Evolutionary conservation across 2,113 vertebrate genomes (phyloP).

Genomic region (Tupaia chinensis): DNA sequence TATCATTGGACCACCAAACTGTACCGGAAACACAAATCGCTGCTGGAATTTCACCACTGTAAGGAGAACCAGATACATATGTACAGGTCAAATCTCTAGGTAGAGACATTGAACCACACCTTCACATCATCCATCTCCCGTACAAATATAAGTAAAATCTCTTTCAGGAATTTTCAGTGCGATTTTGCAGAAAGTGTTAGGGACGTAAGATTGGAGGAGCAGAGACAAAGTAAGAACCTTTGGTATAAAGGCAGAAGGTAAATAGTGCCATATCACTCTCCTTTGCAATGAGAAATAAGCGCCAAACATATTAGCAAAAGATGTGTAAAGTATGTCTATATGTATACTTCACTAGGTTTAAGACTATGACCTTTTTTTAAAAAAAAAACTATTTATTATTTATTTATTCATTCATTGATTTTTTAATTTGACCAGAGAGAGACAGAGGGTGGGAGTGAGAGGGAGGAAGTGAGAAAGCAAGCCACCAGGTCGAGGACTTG

Average conservation of each 20-base stretch:
- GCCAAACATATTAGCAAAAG: background rate
- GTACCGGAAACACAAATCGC: slow-evolving; percentile 91
- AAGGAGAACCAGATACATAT: slow-evolving; percentile 75
- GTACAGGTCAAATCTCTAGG: background rate
- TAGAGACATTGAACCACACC: background rate
- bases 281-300: slow-evolving; percentile 44
- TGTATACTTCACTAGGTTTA: background rate
- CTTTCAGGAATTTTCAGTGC: slow-evolving; percentile 19
- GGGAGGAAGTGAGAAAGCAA: no score
- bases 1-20: slow-evolving; percentile 86
- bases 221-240: slow-evolving; percentile 24
- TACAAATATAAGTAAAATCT: slow-evolving; percentile 42
- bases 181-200: background rate
- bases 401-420: no score
- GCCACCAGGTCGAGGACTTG: no score
- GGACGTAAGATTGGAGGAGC: background rate
- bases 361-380: no score
- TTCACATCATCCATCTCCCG: background rate
- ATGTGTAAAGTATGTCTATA: background rate
- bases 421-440: no score
- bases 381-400: no score
- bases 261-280: background rate
- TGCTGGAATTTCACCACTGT: slow-evolving; percentile 95
- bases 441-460: no score
- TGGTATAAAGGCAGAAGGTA: background rate